Base-by-base conservation (phyloP, 2,888 invertebrate genomes). In the Euzophera pinguis region DNA sequence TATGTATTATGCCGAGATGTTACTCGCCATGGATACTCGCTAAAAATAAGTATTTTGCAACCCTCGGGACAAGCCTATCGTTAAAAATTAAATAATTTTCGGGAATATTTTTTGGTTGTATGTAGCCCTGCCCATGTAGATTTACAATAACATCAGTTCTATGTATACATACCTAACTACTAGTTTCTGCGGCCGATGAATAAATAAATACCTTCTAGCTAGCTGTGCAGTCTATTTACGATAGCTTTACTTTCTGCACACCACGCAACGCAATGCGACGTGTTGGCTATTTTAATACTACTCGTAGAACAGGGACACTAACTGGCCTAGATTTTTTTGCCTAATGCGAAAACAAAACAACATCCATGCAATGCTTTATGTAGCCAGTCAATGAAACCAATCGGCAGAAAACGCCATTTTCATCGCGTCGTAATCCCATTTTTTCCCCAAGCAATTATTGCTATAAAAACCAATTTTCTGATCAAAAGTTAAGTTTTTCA, bases 251-350 rank as follows among this genome's bases (percentile, higher is more conserved):
- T 80, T 75, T n/a, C n/a, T 71, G 68, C 73, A 69, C 69, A 71
- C 72, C 73, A 69, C 69, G 74, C 74, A 65, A 70, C 62, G 66
- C 74, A 65, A 69, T 61, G 66, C 67, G 69, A 67, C 76, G 71
- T 69, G 65, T 60, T 37, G 35, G 57, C 54, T 54, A 58, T 60
- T 73, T 75, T 73, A 77, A 77, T 76, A 73, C 79, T 82, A 13
- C 38, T 38, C n/a, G 38, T 38, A 78, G 77, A 75, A 77, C 75
- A 78, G 73, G 73, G 72, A 73, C 71, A 67, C 63, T 69, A 70
- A 74, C 71, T 77, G 80, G 70, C 84, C 86, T 85, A 84, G 81
- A 84, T 84, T 81, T 74, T 61, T 67, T 73, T 67, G 56, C 54
- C 55, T 64, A 61, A 69, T 76, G 75, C 73, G 61, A 67, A 68